Conservation (phyloP, 1,140 invertebrate genomes). For the Drosophila hydei region DNA sequence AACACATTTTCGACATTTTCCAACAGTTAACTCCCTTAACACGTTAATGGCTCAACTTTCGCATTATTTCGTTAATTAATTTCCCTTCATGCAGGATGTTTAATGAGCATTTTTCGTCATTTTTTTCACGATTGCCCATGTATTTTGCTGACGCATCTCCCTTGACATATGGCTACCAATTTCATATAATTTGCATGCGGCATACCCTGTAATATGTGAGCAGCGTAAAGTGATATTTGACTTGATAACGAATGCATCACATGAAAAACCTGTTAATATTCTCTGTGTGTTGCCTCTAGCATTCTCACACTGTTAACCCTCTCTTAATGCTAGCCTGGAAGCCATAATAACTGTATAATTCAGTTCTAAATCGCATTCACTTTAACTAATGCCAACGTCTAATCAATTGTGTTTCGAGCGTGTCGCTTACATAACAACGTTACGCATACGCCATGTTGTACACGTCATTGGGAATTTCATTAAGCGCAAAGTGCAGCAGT, state of each 20-base stretch:
- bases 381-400: slow-evolving; percentile 1
- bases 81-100: slow-evolving; percentile 34
- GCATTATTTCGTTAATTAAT: slow-evolving; percentile 51
- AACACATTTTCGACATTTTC: slow-evolving; percentile 21
- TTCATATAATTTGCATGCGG: slow-evolving; percentile 9
- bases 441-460: slow-evolving; percentile 64
- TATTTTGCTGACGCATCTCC: slow-evolving; percentile 22
- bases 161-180: slow-evolving; percentile 6
- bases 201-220: background rate
- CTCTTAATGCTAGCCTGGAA: background rate
- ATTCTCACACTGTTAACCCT: no score
- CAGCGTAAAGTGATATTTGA: background rate
- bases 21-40: slow-evolving; percentile 18
- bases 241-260: no score
- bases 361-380: background rate
- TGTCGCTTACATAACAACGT: slow-evolving; percentile 17
- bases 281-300: no score
- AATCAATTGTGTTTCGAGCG: slow-evolving; percentile 14
- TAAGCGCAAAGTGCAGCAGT: slow-evolving; percentile 65
- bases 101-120: slow-evolving; percentile 21
- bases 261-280: no score
- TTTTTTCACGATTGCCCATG: no score
- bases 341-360: background rate
- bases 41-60: slow-evolving; percentile 33
- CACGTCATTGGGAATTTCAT: slow-evolving; percentile 66